phyloP scores from a whole-genome alignment of 2,888 invertebrate species.

The Chrysolina americana region DNA sequence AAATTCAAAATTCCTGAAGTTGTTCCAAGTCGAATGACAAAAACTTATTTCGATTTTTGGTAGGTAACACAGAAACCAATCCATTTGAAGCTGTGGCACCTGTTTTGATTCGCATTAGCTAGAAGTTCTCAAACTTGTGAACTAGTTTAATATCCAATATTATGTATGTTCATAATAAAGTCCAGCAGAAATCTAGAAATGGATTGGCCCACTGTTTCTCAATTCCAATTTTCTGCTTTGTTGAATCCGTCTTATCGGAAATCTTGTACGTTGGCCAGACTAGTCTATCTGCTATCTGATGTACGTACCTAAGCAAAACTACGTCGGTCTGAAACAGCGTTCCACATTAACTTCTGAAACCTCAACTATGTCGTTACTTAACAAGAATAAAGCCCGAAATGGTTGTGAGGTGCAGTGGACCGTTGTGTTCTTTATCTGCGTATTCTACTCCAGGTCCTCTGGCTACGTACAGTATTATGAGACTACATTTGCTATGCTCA shows the following conservation, averaged over 20 bases:
- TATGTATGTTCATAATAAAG: no score
- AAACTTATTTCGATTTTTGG: no score
- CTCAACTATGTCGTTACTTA: constrained; percentile 69
- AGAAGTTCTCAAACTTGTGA: no score
- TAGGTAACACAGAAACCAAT: no score
- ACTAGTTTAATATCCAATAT: no score
- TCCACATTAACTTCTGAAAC: constrained; percentile 66
- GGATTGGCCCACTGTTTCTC: not conserved
- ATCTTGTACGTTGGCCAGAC: constrained; percentile 30
- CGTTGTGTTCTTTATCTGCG: constrained; percentile 68
- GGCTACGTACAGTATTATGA: constrained; percentile 41
- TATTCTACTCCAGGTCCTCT: constrained; percentile 61
- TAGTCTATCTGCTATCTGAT: constrained; percentile 29
- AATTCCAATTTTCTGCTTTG: constrained; percentile 35
- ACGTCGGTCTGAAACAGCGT: constrained; percentile 50
- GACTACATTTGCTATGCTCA: constrained; percentile 42
- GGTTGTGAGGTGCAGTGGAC: constrained; percentile 67
- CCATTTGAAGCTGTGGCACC: no score
- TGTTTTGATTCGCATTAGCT: no score
- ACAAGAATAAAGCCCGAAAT: constrained; percentile 67
- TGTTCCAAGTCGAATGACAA: no score
- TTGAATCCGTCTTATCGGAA: constrained; percentile 32
- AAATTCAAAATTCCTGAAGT: no score
- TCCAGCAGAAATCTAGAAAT: no score
- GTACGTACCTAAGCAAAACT: constrained; percentile 39